phyloP scores from a whole-genome alignment of 2,888 invertebrate genomes.

The Philopedon plagiatum region DNA sequence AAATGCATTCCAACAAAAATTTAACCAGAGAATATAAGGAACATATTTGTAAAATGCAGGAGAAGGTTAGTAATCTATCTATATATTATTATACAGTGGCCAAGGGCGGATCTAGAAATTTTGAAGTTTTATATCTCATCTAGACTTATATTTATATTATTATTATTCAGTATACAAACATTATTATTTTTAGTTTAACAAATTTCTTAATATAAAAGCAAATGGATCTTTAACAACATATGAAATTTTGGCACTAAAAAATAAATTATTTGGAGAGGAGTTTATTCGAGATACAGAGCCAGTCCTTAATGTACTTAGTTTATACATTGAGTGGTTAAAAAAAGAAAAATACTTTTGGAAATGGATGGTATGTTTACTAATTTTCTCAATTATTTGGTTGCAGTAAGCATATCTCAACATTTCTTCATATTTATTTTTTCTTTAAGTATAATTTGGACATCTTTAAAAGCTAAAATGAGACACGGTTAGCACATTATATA shows the following conservation, averaged over 20 bases:
- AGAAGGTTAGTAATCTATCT: conserved; percentile 45
- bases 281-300: conserved; percentile 51
- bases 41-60: conserved; percentile 45
- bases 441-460: no score
- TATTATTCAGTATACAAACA: no score
- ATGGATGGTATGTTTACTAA: conserved; percentile 55
- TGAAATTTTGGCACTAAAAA: conserved; percentile 52
- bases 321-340: conserved; percentile 54
- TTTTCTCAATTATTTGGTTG: background rate
- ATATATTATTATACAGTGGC: no score
- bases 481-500: background rate
- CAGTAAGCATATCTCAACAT: no score
- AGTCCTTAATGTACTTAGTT: conserved; percentile 48
- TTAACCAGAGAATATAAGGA: conserved; percentile 42
- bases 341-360: conserved; percentile 56
- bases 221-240: conserved; percentile 51
- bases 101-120: no score
- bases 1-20: conserved; percentile 38
- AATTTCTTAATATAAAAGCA: conserved; percentile 37
- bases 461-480: no score
- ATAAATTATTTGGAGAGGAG: conserved; percentile 44
- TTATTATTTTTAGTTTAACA: conserved; percentile 49
- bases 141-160: background rate
- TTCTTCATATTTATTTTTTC: no score
- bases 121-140: no score